Evolutionary conservation across 1,140 invertebrate genomes (phyloP).

Genomic region (Pectinophora gossypiella): DNA sequence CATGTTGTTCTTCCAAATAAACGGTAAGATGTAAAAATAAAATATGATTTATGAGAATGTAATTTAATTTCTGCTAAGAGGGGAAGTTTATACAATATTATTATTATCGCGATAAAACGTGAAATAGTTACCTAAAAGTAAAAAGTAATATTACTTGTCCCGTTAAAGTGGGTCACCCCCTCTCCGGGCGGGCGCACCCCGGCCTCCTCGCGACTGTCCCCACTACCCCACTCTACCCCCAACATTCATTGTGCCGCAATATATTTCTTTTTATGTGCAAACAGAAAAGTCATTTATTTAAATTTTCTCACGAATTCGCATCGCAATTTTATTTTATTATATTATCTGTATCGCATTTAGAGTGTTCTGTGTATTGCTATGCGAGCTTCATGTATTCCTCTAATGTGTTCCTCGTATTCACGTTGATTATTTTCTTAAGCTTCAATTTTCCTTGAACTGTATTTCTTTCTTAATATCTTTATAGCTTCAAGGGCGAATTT

Average conservation of each 20-base stretch:
- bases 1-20: background rate
- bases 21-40: background rate
- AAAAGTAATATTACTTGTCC: slow-evolving; percentile 75
- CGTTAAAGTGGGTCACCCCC: slow-evolving; percentile 73
- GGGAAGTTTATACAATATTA: slow-evolving; percentile 36
- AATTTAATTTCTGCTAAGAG: slow-evolving; percentile 17
- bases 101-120: slow-evolving; percentile 69
- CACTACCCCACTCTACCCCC: slow-evolving; percentile 54
- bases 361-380: slow-evolving; percentile 45
- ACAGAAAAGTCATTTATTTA: slow-evolving; percentile 75
- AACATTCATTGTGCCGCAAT: slow-evolving; percentile 74
- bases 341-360: slow-evolving; percentile 72
- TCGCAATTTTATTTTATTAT: slow-evolving; percentile 74
- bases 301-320: slow-evolving; percentile 75
- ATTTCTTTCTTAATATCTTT: too few species aligned
- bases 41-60: background rate
- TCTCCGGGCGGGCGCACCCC: slow-evolving; percentile 25
- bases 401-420: too few species aligned
- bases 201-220: slow-evolving; percentile 54
- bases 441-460: too few species aligned
- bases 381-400: background rate
- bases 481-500: too few species aligned
- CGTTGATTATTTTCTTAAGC: too few species aligned
- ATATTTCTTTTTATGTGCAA: slow-evolving; percentile 75
- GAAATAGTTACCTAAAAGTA: slow-evolving; percentile 74